A percentile compares a stretch with the other conserved stretches of the same genome.
These are phyloP conservation scores for Pteria penguin DNA, from an alignment of 2,888 invertebrate genomes.

Conservation along the genomic window DNA sequence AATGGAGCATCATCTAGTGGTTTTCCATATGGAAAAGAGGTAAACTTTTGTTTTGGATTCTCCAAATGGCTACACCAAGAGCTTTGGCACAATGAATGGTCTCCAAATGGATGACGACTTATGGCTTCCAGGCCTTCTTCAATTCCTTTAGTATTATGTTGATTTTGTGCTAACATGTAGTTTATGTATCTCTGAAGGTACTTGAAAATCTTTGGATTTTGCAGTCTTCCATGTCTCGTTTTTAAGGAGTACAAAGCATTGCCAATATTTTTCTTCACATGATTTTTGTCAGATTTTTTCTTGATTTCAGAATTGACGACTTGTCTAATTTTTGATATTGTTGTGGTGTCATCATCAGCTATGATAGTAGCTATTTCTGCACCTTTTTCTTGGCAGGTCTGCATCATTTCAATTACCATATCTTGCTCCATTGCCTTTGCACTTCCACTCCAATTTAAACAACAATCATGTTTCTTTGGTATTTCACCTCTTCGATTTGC, in stretches of 20 bases:
- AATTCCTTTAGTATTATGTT: constrained; percentile 11
- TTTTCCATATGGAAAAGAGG: constrained; percentile 7
- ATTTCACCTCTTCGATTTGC: background rate
- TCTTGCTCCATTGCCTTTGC: constrained; percentile 24
- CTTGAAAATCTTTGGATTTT: constrained; percentile 11
- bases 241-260: constrained; percentile 4
- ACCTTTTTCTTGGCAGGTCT: background rate
- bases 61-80: constrained; percentile 8
- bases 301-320: constrained; percentile 1
- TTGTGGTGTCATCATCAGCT: constrained; percentile 21
- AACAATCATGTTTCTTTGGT: constrained; percentile 12
- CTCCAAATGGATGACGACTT: constrained; percentile 20
- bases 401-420: constrained; percentile 16
- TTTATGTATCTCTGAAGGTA: constrained; percentile 3
- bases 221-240: constrained; percentile 1
- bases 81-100: constrained; percentile 7
- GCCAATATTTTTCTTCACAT: constrained; percentile 14
- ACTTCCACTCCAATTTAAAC: constrained; percentile 14
- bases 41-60: background rate
- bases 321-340: constrained; percentile 10
- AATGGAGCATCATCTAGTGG: background rate
- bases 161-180: constrained; percentile 1
- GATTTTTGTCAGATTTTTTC: constrained; percentile 16
- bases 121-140: constrained; percentile 2
- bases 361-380: background rate